Conservation (phyloP, 2,888 invertebrate species). For the Leptopterna dolabrata region DNA sequence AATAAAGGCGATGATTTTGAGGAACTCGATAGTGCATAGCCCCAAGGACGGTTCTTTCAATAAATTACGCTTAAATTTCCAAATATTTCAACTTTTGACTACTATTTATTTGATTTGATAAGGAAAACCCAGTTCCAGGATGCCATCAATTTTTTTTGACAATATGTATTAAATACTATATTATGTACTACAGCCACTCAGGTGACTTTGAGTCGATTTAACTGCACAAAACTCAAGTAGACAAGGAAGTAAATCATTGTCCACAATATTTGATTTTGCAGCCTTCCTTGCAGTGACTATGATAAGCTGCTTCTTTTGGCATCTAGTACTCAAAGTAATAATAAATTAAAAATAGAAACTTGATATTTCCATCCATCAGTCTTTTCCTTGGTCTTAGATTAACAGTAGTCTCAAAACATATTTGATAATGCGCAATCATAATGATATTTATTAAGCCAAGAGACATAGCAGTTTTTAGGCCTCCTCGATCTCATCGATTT, state of each 20-base stretch:
- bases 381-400: slow-evolving; percentile 54
- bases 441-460: slow-evolving; percentile 45
- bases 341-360: slow-evolving; percentile 54
- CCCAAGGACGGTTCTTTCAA: slow-evolving; percentile 10
- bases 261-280: background rate
- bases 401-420: slow-evolving; percentile 26
- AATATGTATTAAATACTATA: background rate
- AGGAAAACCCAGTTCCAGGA: slow-evolving; percentile 3
- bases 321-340: slow-evolving; percentile 40
- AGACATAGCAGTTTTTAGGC: slow-evolving; percentile 38
- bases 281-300: slow-evolving; percentile 13
- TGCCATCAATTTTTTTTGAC: background rate
- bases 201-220: background rate
- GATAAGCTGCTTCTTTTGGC: slow-evolving; percentile 36
- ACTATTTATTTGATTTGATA: slow-evolving; percentile 1
- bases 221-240: background rate
- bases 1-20: background rate
- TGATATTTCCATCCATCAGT: slow-evolving; percentile 55
- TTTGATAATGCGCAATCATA: slow-evolving; percentile 39
- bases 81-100: background rate
- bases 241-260: background rate
- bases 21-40: slow-evolving; percentile 1
- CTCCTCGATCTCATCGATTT: slow-evolving; percentile 31
- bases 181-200: background rate
- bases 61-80: background rate